Evolutionary conservation across 2,797 vertebrate genomes (phyloP).

Genomic region (Semaprochilodus insignis): DNA sequence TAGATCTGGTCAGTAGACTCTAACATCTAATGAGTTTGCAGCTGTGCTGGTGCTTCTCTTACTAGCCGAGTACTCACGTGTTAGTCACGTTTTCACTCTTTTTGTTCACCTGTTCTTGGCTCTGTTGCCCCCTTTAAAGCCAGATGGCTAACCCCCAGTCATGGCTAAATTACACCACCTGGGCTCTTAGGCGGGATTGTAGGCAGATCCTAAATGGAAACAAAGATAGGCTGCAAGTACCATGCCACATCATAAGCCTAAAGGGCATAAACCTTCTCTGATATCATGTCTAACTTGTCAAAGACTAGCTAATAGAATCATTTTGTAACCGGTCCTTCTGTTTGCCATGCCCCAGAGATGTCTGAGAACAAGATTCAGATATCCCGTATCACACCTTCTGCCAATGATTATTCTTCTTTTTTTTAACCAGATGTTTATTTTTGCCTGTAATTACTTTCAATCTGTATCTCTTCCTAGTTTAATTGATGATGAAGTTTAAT

Average conservation of each 20-base stretch:
- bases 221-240: not conserved
- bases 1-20: not conserved
- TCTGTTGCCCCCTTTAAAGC: not conserved
- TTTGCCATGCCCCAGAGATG: not conserved
- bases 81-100: not conserved
- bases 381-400: not conserved
- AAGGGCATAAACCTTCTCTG: too few species aligned
- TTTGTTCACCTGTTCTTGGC: not conserved
- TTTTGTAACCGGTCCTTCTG: not conserved
- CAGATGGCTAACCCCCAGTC: not conserved
- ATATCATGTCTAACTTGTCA: not conserved
- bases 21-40: not conserved
- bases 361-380: not conserved
- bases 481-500: not conserved
- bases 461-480: not conserved
- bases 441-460: not conserved
- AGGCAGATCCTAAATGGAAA: not conserved
- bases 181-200: not conserved
- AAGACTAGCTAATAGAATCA: not conserved
- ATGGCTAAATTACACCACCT: not conserved
- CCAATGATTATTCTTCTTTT: not conserved
- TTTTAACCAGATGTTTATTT: not conserved
- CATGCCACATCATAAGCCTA: not conserved
- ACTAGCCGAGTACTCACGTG: not conserved
- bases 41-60: not conserved